Conservation (phyloP, 1,140 invertebrate species). For the Mycetomoellerius zeteki region DNA sequence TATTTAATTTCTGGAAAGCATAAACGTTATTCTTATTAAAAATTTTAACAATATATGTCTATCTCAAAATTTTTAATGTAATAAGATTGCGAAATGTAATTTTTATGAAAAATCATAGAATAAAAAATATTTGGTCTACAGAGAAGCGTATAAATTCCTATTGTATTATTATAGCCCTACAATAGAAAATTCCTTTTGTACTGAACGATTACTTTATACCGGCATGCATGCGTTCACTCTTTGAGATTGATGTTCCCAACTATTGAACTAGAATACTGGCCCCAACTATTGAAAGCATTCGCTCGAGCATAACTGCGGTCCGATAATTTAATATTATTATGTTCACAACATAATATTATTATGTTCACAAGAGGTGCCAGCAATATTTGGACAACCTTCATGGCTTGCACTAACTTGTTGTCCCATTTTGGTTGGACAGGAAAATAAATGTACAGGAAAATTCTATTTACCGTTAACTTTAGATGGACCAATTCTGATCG, state of each 20-base stretch:
- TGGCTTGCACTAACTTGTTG: neutral
- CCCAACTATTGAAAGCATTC: slow-evolving; percentile 25
- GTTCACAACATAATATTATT: slow-evolving; percentile 28
- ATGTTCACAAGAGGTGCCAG: neutral
- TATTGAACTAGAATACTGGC: slow-evolving; percentile 37
- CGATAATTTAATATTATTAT: slow-evolving; percentile 37
- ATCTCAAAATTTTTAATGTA: neutral
- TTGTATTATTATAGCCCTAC: neutral
- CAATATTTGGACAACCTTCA: slow-evolving; percentile 27
- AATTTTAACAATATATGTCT: neutral
- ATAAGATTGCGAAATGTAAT: neutral
- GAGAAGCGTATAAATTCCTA: neutral
- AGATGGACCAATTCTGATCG: neutral
- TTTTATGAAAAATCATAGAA: neutral
- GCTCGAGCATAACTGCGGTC: neutral
- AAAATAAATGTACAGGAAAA: slow-evolving; percentile 10
- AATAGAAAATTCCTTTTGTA: slow-evolving; percentile 31
- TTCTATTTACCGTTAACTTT: neutral
- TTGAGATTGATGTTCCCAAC: slow-evolving; percentile 35
- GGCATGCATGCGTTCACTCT: neutral
- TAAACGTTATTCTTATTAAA: neutral
- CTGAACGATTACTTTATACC: neutral
- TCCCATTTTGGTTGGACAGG: neutral
- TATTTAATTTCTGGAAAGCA: neutral
- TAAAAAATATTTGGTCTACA: neutral